Conservation (phyloP, 2,888 invertebrate genomes). For the Athalia cordata region DNA sequence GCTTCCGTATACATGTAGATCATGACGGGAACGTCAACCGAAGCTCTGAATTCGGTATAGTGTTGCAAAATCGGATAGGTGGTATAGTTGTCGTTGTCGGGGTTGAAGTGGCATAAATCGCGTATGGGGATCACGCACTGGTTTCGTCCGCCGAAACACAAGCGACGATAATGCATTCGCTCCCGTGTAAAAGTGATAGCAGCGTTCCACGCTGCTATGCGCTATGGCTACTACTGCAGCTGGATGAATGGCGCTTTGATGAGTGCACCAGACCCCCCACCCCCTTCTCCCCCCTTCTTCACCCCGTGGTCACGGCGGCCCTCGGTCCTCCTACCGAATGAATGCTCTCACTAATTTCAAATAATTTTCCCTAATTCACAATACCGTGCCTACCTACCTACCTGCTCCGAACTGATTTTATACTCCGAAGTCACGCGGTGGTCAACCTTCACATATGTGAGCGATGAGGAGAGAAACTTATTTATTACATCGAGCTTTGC, state of each 20-base stretch:
- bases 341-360: slow-evolving; percentile 33
- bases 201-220: not conserved
- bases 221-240: not conserved
- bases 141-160: slow-evolving; percentile 35
- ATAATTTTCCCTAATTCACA: slow-evolving; percentile 33
- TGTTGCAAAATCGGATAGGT: too few species aligned
- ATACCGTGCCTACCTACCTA: not conserved
- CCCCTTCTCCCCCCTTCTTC: too few species aligned
- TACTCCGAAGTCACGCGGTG: not conserved
- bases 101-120: not conserved
- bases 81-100: too few species aligned
- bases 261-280: not conserved
- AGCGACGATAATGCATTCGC: slow-evolving; percentile 42
- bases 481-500: too few species aligned
- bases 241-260: slow-evolving; percentile 40
- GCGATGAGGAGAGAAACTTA: too few species aligned
- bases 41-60: too few species aligned
- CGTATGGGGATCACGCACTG: slow-evolving; percentile 40
- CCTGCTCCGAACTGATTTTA: slow-evolving; percentile 1
- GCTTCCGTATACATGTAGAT: too few species aligned
- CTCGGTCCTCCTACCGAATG: not conserved
- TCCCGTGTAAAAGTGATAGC: slow-evolving; percentile 1
- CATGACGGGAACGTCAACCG: too few species aligned
- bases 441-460: not conserved
- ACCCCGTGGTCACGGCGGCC: not conserved